phyloP scores from a whole-genome alignment of 1,140 invertebrate species.

The Ostrea edulis region DNA sequence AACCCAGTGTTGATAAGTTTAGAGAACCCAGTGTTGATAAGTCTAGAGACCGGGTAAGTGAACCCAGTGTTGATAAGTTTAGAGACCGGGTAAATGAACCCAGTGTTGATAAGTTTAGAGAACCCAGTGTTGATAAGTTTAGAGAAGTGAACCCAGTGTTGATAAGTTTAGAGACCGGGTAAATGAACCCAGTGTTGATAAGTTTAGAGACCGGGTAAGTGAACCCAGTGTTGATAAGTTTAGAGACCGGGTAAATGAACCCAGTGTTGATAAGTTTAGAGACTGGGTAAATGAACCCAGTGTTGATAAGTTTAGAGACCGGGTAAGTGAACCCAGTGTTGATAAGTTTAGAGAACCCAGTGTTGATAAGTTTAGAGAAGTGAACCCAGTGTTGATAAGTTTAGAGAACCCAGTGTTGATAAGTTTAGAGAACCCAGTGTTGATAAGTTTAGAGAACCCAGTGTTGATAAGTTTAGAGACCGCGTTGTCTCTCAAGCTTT shows the following conservation, averaged over 20 bases:
- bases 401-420: not conserved
- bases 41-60: not conserved
- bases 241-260: not conserved
- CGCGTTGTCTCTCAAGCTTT: not conserved
- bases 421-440: slow-evolving; percentile 7
- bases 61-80: not conserved
- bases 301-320: not conserved
- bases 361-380: too few relatives aligned
- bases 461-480: not conserved
- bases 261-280: not conserved
- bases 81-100: not conserved
- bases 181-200: not conserved
- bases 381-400: not conserved
- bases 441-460: not conserved
- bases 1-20: not conserved
- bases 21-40: not conserved
- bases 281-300: not conserved
- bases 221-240: not conserved
- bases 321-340: not conserved
- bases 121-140: too few relatives aligned
- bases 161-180: not conserved
- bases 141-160: not conserved
- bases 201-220: slow-evolving; percentile 14
- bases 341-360: not conserved
- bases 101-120: not conserved